Conservation (phyloP, 2,888 invertebrate species). For the Brenthis daphne region DNA sequence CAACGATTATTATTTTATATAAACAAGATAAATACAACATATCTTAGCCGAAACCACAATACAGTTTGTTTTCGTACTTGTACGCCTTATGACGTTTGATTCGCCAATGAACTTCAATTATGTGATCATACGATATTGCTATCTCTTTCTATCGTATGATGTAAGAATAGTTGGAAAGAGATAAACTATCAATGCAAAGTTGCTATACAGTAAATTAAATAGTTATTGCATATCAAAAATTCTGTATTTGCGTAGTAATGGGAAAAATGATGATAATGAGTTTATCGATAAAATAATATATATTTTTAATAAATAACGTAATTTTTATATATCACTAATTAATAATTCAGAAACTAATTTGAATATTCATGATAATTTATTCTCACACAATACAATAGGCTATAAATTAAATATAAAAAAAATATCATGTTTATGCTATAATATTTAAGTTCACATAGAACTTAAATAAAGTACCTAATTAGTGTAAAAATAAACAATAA, state of each 20-base stretch:
- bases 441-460: too few relatives aligned
- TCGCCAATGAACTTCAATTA: slow-evolving; percentile 59
- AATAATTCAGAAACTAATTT: too few relatives aligned
- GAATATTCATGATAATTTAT: too few relatives aligned
- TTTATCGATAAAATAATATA: slow-evolving; percentile 37
- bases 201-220: slow-evolving; percentile 36
- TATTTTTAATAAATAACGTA: not conserved
- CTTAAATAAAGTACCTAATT: too few relatives aligned
- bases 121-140: slow-evolving; percentile 73
- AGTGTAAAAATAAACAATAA: too few relatives aligned
- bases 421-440: too few relatives aligned
- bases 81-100: slow-evolving; percentile 56
- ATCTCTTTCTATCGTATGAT: slow-evolving; percentile 49
- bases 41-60: slow-evolving; percentile 51
- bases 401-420: too few relatives aligned
- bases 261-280: slow-evolving; percentile 33
- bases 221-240: slow-evolving; percentile 35
- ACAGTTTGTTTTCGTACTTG: slow-evolving; percentile 58
- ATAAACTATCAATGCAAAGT: slow-evolving; percentile 39
- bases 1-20: slow-evolving; percentile 45
- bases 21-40: slow-evolving; percentile 53
- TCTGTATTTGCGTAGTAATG: slow-evolving; percentile 42
- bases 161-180: slow-evolving; percentile 48
- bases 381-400: too few relatives aligned
- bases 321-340: too few relatives aligned